Evolutionary conservation across 2,797 vertebrate species (phyloP), one percentile per base, ranked within the genome.

Genomic region (Siniperca undulata): DNA sequence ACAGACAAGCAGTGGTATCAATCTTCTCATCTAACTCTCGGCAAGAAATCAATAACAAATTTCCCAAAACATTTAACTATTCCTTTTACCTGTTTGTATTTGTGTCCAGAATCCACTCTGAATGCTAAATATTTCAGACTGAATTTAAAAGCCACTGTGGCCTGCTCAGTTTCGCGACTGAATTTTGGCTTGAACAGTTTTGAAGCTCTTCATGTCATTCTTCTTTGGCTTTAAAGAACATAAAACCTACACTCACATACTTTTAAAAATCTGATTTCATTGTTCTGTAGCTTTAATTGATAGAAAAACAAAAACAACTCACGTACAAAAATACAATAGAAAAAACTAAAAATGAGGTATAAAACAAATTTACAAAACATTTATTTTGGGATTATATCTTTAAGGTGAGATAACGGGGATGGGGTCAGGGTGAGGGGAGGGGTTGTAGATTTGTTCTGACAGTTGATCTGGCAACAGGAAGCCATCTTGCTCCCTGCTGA

Each of bases 301-400:
- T 79, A 86, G 19, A 82, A 93, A 84, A 88, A 81, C 30, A 80
- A 78, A 86, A 85, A 91, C 16, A 78, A 86, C 72, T 86, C 73
- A 83, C 77, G 62, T 89, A 95, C 78, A 94, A 95, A 95, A 95
- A 94, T 94, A 95, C 95, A 96, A 94, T 95, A 95, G 87, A 94
- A 94, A 93, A 90, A 74, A 81, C 60, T 78, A 79, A 84, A 93
- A 96, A 91, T 96, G 96, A 96, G 96, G 96, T 97, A 97, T 96
- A 94, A 96, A 95, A 96, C 93, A 95, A 96, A 96, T 96, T 88
- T 96, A 96, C 95, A 96, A 90, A 94, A 94, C 93, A 91, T 88
- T 86, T 87, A 94, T 89, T 92, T 93, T 61, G 88, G 84, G 86
- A 89, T 92, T 94, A 93, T 83, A 89, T 84, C 84, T 88, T 90